Evolutionary conservation across 1,140 invertebrate species (phyloP).

Genomic region (Probaryconus sp.): DNA sequence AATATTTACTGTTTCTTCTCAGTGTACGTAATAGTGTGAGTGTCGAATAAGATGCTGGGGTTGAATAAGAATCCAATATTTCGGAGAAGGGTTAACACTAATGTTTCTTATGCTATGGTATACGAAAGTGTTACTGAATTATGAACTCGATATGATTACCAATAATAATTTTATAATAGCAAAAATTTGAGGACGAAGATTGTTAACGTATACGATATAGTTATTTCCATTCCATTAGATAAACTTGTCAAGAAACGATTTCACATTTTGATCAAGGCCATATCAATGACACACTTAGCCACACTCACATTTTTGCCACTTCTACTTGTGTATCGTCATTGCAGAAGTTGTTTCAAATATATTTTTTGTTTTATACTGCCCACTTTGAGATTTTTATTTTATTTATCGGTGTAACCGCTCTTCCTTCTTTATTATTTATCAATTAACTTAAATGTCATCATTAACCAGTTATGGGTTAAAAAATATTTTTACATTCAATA

Average conservation of each 20-base stretch:
- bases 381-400: too few species aligned
- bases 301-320: conserved; percentile 40
- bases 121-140: too few species aligned
- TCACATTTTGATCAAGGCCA: conserved; percentile 60
- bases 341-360: conserved; percentile 21
- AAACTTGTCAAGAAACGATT: conserved; percentile 44
- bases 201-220: conserved; percentile 7
- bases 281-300: conserved; percentile 56
- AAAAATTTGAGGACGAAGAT: conserved; percentile 9
- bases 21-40: too few species aligned
- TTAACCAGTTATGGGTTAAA: too few species aligned
- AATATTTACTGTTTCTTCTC: too few species aligned
- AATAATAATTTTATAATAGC: background rate
- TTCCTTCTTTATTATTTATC: conserved; percentile 3
- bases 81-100: too few species aligned
- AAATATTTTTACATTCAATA: too few species aligned
- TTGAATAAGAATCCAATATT: too few species aligned
- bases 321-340: conserved; percentile 24
- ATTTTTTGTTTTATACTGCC: conserved; percentile 7
- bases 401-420: too few species aligned
- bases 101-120: too few species aligned
- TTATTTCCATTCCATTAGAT: conserved; percentile 29
- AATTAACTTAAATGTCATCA: too few species aligned
- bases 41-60: too few species aligned
- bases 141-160: conserved; percentile 1